Evolutionary conservation across 1,140 invertebrate genomes (phyloP).

Genomic region (Lineus longissimus): DNA sequence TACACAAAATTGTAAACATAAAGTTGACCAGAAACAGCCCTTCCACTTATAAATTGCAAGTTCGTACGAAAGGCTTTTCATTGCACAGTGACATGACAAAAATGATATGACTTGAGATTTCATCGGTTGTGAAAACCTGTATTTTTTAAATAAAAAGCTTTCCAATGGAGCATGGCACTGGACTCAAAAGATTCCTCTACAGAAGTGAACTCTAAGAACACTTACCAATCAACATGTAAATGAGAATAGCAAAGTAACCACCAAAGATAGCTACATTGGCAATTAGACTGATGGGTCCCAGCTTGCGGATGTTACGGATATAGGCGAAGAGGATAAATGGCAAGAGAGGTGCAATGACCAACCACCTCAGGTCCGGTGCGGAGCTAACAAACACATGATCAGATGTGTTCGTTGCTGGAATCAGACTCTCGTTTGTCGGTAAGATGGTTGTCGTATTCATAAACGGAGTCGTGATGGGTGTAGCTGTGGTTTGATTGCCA

Average conservation of each 20-base stretch:
- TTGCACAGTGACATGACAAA: no score
- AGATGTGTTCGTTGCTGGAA: background rate
- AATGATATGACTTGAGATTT: no score
- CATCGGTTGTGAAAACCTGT: no score
- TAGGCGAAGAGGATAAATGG: conserved; percentile 43
- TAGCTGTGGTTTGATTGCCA: conserved; percentile 7
- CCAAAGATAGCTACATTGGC: conserved; percentile 44
- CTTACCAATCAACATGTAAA: conserved; percentile 39
- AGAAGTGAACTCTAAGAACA: background rate
- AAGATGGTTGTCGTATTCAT: background rate
- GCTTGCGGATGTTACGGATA: conserved; percentile 36
- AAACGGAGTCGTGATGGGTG: conserved; percentile 1
- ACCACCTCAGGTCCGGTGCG: conserved; percentile 30
- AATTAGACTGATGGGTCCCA: conserved; percentile 37
- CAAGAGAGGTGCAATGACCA: conserved; percentile 37
- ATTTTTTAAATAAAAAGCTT: no score
- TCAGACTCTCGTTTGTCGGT: background rate
- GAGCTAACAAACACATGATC: background rate
- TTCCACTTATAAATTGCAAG: no score
- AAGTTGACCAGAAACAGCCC: no score
- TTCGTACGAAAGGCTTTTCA: no score
- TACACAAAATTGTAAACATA: no score
- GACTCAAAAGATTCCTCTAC: no score
- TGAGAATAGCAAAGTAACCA: conserved; percentile 37
- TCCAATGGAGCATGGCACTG: no score